Evolutionary conservation across 2,888 invertebrate species (phyloP).

Genomic region (Plagodis pulveraria): DNA sequence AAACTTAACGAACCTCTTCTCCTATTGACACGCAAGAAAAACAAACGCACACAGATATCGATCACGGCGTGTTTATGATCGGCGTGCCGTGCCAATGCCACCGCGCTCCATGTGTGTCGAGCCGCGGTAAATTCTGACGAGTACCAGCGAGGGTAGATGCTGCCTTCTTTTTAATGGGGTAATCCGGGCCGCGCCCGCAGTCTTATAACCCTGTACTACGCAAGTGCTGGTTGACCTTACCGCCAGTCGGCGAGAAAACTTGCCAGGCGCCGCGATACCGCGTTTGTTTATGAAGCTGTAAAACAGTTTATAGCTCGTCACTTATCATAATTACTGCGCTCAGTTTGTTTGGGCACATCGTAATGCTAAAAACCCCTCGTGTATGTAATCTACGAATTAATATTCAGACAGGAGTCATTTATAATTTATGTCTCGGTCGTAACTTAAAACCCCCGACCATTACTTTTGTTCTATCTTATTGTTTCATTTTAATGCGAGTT

Average conservation of each 20-base stretch:
- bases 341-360: slow-evolving; percentile 41
- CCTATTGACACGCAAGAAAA: slow-evolving; percentile 74
- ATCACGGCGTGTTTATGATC: slow-evolving; percentile 69
- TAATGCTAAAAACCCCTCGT: slow-evolving; percentile 32
- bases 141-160: slow-evolving; percentile 55
- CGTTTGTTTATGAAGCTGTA: slow-evolving; percentile 66
- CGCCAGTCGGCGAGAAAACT: slow-evolving; percentile 45
- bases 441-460: slow-evolving; percentile 30
- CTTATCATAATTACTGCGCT: slow-evolving; percentile 37
- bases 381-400: slow-evolving; percentile 47
- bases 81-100: slow-evolving; percentile 48
- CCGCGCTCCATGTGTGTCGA: slow-evolving; percentile 50
- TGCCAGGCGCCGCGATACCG: slow-evolving; percentile 42
- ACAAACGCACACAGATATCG: slow-evolving; percentile 70
- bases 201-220: slow-evolving; percentile 66
- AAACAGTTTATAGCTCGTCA: slow-evolving; percentile 42
- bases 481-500: slow-evolving; percentile 9
- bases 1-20: slow-evolving; percentile 66
- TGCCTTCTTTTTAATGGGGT: slow-evolving; percentile 61
- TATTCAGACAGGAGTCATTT: slow-evolving; percentile 43
- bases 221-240: slow-evolving; percentile 75
- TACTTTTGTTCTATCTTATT: slow-evolving; percentile 6
- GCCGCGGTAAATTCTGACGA: slow-evolving; percentile 40
- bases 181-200: slow-evolving; percentile 73
- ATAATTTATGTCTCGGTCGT: slow-evolving; percentile 44